Evolutionary conservation across 2,888 invertebrate species (phyloP).

Genomic region (Aleiodes alternator): DNA sequence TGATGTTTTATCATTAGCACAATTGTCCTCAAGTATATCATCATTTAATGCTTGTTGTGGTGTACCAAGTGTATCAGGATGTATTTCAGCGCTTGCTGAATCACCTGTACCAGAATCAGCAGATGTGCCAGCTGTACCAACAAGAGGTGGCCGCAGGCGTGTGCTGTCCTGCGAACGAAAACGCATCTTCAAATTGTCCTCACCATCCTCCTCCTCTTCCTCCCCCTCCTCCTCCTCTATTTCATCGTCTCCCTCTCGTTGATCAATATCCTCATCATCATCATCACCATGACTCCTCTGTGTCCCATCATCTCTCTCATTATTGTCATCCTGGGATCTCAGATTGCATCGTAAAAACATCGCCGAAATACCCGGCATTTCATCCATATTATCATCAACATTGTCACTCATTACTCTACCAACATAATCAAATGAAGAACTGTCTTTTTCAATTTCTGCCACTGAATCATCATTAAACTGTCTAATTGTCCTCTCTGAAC

Average conservation of each 20-base stretch:
- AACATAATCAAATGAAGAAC: background rate
- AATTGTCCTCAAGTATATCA: constrained; percentile 41
- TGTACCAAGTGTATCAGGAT: constrained; percentile 61
- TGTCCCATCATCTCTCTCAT: background rate
- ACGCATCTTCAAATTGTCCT: constrained; percentile 41
- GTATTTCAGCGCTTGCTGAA: constrained; percentile 71
- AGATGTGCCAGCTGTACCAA: constrained; percentile 67
- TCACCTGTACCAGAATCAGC: constrained; percentile 73
- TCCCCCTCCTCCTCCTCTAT: constrained; percentile 45
- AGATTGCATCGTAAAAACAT: constrained; percentile 57
- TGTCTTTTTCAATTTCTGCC: constrained; percentile 35
- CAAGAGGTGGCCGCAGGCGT: constrained; percentile 68
- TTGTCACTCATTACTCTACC: background rate
- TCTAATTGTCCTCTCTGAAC: constrained; percentile 51
- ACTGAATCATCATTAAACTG: constrained; percentile 44
- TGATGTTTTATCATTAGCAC: constrained; percentile 37
- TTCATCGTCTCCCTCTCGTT: constrained; percentile 43
- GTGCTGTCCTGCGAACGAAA: constrained; percentile 62
- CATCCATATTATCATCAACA: constrained; percentile 13
- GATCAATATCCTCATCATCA: constrained; percentile 19
- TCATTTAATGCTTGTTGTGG: constrained; percentile 35
- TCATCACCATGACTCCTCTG: background rate
- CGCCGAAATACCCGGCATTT: constrained; percentile 43
- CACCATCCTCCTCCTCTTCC: constrained; percentile 39
- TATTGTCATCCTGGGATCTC: constrained; percentile 39